Conservation (phyloP, 2,888 invertebrate genomes). For the Cremastobaeus sp. region DNA sequence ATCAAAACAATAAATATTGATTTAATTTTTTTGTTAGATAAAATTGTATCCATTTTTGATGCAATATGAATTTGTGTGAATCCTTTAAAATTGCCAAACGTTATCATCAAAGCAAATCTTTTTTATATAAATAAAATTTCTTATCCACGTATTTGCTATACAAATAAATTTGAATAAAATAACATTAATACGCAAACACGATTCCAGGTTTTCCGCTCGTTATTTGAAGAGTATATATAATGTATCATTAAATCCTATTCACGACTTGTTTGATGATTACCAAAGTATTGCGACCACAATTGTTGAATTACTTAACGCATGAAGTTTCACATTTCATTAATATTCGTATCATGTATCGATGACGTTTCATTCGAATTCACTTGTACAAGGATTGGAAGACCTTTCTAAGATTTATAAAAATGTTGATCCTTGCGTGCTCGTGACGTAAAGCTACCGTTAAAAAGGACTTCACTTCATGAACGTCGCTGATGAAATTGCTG, state of each 20-base stretch:
- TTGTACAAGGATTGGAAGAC: conserved; percentile 48
- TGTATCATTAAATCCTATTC: conserved; percentile 30
- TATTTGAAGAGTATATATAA: too few relatives aligned
- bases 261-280: conserved; percentile 33
- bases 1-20: too few relatives aligned
- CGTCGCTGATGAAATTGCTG: conserved; percentile 14
- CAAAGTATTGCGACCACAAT: conserved; percentile 49
- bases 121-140: too few relatives aligned
- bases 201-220: too few relatives aligned
- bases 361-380: conserved; percentile 60
- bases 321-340: conserved; percentile 69
- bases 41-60: too few relatives aligned
- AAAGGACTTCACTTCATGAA: conserved; percentile 7
- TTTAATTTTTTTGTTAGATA: too few relatives aligned
- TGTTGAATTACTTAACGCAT: conserved; percentile 68
- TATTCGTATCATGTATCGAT: conserved; percentile 65
- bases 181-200: too few relatives aligned
- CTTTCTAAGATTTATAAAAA: conserved; percentile 37
- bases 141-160: too few relatives aligned
- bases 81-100: too few relatives aligned
- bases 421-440: conserved; percentile 15
- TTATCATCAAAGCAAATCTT: too few relatives aligned
- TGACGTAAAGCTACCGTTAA: conserved; percentile 8
- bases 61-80: too few relatives aligned
- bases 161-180: too few relatives aligned